These are phyloP conservation scores for Pelusios castaneus DNA, from an alignment of 2,113 vertebrate species.

Conservation along the genomic window DNA sequence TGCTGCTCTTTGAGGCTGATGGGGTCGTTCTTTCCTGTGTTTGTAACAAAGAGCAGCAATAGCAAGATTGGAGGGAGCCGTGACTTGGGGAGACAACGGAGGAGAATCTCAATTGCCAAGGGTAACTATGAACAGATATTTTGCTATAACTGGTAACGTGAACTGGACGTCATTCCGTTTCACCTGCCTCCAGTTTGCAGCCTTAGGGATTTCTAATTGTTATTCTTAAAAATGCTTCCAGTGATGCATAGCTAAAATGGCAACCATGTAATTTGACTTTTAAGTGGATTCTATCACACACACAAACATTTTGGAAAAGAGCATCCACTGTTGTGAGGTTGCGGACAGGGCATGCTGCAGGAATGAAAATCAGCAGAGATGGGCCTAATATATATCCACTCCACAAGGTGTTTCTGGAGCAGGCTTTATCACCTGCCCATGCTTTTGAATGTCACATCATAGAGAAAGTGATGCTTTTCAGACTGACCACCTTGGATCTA, in stretches of 20 bases:
- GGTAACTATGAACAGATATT: not conserved
- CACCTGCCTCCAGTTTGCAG: not conserved
- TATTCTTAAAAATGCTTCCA: not conserved
- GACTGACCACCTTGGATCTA: not conserved
- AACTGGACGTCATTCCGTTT: not conserved
- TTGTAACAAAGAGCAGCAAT: not conserved
- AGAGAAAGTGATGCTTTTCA: not conserved
- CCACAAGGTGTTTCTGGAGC: not conserved
- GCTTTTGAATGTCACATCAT: not conserved
- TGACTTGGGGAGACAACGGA: not conserved
- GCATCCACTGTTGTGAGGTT: not conserved
- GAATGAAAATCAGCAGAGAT: not conserved
- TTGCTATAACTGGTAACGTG: not conserved
- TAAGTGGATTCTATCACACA: not conserved
- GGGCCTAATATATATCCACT: not conserved
- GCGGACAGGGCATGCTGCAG: no score
- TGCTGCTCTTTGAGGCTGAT: not conserved
- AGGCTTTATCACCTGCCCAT: not conserved
- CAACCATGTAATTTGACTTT: not conserved
- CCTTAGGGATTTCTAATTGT: not conserved
- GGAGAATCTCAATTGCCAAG: not conserved
- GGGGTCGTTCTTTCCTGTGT: not conserved
- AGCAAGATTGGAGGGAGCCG: not conserved
- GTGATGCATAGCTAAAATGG: not conserved
- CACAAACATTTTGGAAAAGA: not conserved